A percentile compares a stretch with the other conserved stretches of the same genome.
phyloP scores from a whole-genome alignment of 1,140 invertebrate genomes.

The Philotrypesis tridentata region DNA sequence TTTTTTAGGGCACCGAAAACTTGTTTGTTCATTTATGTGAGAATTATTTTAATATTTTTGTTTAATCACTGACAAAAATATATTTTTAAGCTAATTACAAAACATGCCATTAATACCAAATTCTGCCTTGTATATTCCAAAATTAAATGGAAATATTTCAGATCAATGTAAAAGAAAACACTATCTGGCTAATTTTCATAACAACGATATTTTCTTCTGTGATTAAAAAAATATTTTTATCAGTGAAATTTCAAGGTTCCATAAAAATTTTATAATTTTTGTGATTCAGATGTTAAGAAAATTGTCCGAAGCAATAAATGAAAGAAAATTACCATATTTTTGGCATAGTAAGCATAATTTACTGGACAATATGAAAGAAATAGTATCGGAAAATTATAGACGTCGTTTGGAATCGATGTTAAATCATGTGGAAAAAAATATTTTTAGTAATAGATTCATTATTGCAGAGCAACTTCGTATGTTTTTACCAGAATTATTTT shows the following conservation, averaged over 20 bases:
- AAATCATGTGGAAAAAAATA: neutral
- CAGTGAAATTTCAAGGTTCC: neutral
- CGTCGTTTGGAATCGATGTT: constrained; percentile 50
- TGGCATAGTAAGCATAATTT: constrained; percentile 58
- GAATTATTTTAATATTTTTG: neutral
- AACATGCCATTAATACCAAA: no score
- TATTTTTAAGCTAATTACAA: no score
- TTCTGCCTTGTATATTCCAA: no score
- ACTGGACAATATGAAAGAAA: constrained; percentile 1
- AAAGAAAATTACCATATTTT: constrained; percentile 47
- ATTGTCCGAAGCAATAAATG: constrained; percentile 36
- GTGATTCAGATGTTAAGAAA: constrained; percentile 58
- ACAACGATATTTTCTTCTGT: no score
- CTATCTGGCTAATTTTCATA: no score
- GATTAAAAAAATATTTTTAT: no score
- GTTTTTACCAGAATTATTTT: neutral
- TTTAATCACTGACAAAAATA: no score
- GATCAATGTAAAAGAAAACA: no score
- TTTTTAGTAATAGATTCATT: neutral
- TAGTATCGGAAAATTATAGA: constrained; percentile 43
- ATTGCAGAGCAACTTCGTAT: constrained; percentile 14
- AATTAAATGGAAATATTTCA: no score
- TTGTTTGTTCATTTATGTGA: constrained; percentile 39
- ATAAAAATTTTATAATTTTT: neutral
- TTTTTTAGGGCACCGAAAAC: constrained; percentile 34